phyloP scores from a whole-genome alignment of 2,797 vertebrate genomes.

The Pelobates cultripes region DNA sequence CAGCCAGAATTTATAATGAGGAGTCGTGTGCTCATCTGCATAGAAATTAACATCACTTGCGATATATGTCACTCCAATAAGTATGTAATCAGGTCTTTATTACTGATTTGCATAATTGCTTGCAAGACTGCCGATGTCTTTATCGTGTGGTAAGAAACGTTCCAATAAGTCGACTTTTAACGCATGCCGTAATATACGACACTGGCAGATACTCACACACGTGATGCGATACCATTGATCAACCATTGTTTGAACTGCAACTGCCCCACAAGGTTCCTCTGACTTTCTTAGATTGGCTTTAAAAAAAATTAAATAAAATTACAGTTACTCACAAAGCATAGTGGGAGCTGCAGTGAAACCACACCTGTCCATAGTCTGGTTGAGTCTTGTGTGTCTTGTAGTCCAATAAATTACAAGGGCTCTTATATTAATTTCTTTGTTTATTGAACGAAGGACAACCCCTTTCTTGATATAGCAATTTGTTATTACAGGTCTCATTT shows the following conservation, averaged over 20 bases:
- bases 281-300: no score
- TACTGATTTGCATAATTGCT: constrained; percentile 7
- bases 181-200: neutral
- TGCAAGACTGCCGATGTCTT: constrained; percentile 4
- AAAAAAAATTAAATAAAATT: no score
- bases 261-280: no score
- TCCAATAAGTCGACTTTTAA: neutral
- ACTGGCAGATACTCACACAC: neutral
- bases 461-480: no score
- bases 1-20: constrained; percentile 7
- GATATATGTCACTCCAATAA: constrained; percentile 16
- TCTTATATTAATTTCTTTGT: no score
- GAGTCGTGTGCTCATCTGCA: neutral
- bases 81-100: constrained; percentile 11
- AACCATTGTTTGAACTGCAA: neutral
- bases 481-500: no score
- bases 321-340: no score
- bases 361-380: no score
- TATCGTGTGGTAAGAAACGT: neutral
- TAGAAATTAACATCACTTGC: constrained; percentile 20
- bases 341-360: no score
- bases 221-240: neutral
- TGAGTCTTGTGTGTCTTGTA: no score
- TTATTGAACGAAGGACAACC: no score
- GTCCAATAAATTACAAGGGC: no score